Evolutionary conservation across 2,888 invertebrate species (phyloP), one percentile per base, ranked within the genome.

Genomic region (Epirrhoe tristata): DNA sequence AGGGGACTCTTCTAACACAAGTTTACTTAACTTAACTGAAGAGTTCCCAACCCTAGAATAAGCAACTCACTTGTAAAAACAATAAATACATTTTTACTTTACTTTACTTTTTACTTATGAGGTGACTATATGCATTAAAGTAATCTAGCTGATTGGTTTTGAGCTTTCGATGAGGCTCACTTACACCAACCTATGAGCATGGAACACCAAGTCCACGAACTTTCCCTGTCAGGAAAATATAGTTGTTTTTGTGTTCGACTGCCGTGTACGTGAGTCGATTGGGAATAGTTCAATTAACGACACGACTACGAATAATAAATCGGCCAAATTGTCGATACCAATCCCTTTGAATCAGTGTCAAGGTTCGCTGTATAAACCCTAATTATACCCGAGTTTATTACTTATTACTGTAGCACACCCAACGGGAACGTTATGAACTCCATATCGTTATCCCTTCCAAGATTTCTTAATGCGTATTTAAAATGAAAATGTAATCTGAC

Each of bases 201-300:
- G 71, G 67, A 71, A 73, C 72, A 69, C 70, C 54, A 66, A 71
- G 68, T 70, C 64, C 57, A 72, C 75, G 73, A 87, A 86, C 78
- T 87, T 86, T 82, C 75, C 77, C 81, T 81, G 81, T 84, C 82
- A 77, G 76, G 79, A 75, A 84, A 86, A 86, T 83, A 83, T 81
- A 80, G 79, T 76, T 81, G 82, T 82, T 85, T 81, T n/a, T 79
- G 81, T 77, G 80, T 79, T 81, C 76, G 74, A 75, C 76, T 76
- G 71, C 68, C 72, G 73, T 73, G 73, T 80, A 86, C 85, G 85
- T 87, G 87, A 78, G 74, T 74, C 67, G 84, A 80, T 83, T 85
- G 79, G 70, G 74, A 83, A 86, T 82, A 63, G 73, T 74, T 74
- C 81, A 84, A 83, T 85, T 85, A 84, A 77, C 72, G 72, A 77